Evolutionary conservation across 2,797 vertebrate species (phyloP).

Genomic region (Ctenochaetus hawaiiensis): DNA sequence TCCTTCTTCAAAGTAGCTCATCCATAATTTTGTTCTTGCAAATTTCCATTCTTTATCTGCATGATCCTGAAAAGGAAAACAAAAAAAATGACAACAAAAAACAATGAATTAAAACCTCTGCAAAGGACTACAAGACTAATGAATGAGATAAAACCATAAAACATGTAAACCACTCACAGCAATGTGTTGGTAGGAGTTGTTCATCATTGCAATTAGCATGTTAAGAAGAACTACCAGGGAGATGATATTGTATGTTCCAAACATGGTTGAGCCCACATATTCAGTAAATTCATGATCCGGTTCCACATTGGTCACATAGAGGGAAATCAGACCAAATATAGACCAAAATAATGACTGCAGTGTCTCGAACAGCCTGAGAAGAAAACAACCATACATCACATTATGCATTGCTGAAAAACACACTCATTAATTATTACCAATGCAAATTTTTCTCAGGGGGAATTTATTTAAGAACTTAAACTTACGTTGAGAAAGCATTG

Average conservation of each 20-base stretch:
- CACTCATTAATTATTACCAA: constrained; percentile 21
- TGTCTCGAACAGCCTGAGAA: constrained; percentile 94
- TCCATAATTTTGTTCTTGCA: constrained; percentile 98
- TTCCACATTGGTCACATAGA: constrained; percentile 96
- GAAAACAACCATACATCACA: constrained; percentile 41
- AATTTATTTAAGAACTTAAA: constrained; percentile 52
- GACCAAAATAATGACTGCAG: constrained; percentile 99
- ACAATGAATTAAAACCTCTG: constrained; percentile 10
- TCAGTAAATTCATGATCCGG: constrained; percentile 93
- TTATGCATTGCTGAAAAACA: background rate
- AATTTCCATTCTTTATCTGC: constrained; percentile 99
- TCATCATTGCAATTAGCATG: constrained; percentile 99
- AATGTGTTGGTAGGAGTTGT: constrained; percentile 99
- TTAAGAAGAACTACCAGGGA: constrained; percentile 97
- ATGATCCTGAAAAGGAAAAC: constrained; percentile 89
- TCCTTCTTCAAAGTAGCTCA: constrained; percentile 99
- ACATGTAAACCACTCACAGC: constrained; percentile 88
- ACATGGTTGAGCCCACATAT: constrained; percentile 98
- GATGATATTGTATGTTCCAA: constrained; percentile 97
- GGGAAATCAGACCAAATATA: constrained; percentile 95
- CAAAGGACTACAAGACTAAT: constrained; percentile 18
- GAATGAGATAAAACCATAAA: background rate
- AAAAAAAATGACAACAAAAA: constrained; percentile 50
- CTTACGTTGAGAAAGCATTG: constrained; percentile 98
- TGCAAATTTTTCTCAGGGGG: constrained; percentile 30